Conservation (phyloP, 2,113 vertebrate species). For the Upupa epops region DNA sequence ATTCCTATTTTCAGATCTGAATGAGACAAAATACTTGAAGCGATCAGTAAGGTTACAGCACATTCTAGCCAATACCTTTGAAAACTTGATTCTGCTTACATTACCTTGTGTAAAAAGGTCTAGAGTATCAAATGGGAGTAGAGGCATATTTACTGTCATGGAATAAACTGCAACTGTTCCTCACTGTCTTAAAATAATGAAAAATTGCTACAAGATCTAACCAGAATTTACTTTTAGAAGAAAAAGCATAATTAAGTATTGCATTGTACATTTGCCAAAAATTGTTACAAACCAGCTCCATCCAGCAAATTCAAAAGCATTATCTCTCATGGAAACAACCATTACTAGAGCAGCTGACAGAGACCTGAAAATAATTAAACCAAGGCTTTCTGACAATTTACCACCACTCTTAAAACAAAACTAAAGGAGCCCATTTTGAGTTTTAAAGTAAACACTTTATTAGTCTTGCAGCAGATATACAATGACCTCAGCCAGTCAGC, state of each 20-base stretch:
- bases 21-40: background rate
- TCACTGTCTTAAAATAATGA: background rate
- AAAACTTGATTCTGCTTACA: background rate
- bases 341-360: background rate
- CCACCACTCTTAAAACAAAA: background rate
- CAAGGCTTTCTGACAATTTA: background rate
- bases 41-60: background rate
- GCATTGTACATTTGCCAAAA: background rate
- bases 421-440: background rate
- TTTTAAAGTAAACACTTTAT: background rate
- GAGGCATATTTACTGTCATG: background rate
- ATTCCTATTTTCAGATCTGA: conserved; percentile 3
- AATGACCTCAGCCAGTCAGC: background rate
- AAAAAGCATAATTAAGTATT: background rate
- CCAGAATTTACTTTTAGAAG: background rate
- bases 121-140: background rate
- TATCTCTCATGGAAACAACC: background rate
- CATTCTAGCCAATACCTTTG: background rate
- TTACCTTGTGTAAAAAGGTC: background rate
- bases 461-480: background rate
- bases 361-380: background rate
- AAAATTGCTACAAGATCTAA: background rate
- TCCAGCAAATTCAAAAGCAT: background rate
- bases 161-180: background rate
- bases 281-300: background rate